Conservation (phyloP, 1,140 invertebrate species). For the Plectus sambesii region DNA sequence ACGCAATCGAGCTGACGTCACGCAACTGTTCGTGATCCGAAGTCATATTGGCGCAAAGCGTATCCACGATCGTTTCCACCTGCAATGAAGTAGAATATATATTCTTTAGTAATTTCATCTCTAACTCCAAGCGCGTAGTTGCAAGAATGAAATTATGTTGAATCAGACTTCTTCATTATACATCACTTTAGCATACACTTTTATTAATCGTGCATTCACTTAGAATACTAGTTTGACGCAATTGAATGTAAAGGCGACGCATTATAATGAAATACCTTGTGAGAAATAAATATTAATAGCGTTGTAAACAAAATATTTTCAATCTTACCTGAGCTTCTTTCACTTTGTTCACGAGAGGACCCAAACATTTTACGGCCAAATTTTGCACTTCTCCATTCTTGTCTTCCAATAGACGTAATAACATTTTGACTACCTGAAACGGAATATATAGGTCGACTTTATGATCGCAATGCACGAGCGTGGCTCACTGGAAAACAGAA, state of each 20-base stretch:
- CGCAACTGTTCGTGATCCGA: constrained; percentile 90
- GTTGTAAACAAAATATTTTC: constrained; percentile 5
- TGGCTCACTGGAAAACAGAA: constrained; percentile 11
- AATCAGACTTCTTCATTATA: too few relatives aligned
- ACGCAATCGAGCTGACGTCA: constrained; percentile 90
- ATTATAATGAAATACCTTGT: too few relatives aligned
- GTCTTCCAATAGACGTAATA: constrained; percentile 85
- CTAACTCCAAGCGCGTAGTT: constrained; percentile 15
- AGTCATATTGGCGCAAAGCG: constrained; percentile 88
- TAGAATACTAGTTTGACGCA: too few relatives aligned
- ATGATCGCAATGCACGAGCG: not conserved
- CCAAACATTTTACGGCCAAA: constrained; percentile 92
- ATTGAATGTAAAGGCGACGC: too few relatives aligned
- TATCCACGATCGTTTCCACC: constrained; percentile 91
- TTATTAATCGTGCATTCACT: too few relatives aligned
- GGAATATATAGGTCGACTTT: not conserved
- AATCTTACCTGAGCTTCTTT: constrained; percentile 68
- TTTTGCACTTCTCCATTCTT: constrained; percentile 99
- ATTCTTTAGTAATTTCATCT: too few relatives aligned
- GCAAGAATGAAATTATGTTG: too few relatives aligned
- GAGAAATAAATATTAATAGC: too few relatives aligned
- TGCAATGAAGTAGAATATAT: constrained; percentile 35
- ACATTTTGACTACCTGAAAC: constrained; percentile 69
- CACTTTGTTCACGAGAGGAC: constrained; percentile 90
- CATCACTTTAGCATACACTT: too few relatives aligned